Base-by-base conservation (phyloP, 2,888 invertebrate genomes). In the Synanthedon vespiformis region DNA sequence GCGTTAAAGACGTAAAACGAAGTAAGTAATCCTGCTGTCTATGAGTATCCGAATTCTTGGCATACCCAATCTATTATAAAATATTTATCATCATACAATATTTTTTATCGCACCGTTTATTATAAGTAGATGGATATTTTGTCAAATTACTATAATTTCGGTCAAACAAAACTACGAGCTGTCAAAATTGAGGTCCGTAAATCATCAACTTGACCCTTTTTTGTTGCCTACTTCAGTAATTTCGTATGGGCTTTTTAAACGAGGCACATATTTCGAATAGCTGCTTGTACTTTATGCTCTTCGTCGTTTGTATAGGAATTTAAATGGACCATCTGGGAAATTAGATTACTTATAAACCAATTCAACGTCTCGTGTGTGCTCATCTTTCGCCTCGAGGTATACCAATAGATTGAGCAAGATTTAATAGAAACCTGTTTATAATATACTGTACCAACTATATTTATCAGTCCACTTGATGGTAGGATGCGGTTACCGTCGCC, bases 71-170 rank as follows among this genome's bases (percentile, higher is more conserved):
- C 79, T 77, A 78, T 80, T 76, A 76, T 68, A 67, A 70, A 75
- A 68, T 62, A 67, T 68, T 72, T 58, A 70, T 68, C 67, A 70
- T 68, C 72, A 70, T 64, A 66, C 55, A 52, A 13, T 50, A 34
- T 67, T 76, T 78, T 78, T 74, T 68, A 63, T 64, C 57, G 57
- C 68, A 63, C 63, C 79, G 74, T 80, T 84, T 77, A 75, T 78
- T 77, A 74, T 79, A 84, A 84, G 80, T 80, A 81, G 78, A 85
- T 80, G 78, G 77, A 67, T 80, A 74, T 84, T 84, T 79, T 77
- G 78, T 81, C 72, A 84, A 85, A 86, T 87, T 79, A 86, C 86
- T 85, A 84, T 87, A 86, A 87, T 87, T 86, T 80, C 68, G 74
- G 75, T 72, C 75, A 77, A 78, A 82, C 79, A 79, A 80, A 85